Evolutionary conservation across 1,140 invertebrate species (phyloP).

Genomic region (Sinella curviseta): DNA sequence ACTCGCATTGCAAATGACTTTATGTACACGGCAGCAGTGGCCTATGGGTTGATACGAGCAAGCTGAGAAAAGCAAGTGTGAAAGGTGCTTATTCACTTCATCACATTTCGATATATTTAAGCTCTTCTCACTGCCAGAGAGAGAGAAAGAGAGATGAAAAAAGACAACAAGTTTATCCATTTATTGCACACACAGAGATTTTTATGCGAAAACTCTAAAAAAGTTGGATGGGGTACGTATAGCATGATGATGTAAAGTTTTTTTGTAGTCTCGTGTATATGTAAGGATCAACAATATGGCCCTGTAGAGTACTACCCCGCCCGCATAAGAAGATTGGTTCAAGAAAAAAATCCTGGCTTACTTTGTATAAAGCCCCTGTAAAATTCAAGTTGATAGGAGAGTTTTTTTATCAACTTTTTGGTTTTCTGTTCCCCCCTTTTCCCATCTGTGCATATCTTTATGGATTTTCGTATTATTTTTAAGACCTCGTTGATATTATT

Average conservation of each 20-base stretch:
- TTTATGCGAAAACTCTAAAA: slow-evolving; percentile 1
- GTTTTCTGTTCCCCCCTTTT: background rate
- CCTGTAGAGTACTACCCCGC: background rate
- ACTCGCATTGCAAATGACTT: no score
- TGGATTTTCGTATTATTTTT: slow-evolving; percentile 29
- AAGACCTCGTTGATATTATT: slow-evolving; percentile 17
- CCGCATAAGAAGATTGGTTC: background rate
- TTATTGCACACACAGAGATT: slow-evolving; percentile 18
- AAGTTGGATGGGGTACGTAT: background rate
- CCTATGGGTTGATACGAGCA: no score
- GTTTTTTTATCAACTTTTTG: background rate
- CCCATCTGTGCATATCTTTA: slow-evolving; percentile 32
- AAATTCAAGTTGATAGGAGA: background rate
- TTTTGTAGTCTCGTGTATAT: background rate
- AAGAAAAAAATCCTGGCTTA: background rate
- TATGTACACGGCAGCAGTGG: no score
- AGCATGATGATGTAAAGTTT: background rate
- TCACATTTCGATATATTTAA: slow-evolving; percentile 24
- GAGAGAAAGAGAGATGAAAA: background rate
- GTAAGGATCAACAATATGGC: background rate
- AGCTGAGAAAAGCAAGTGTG: no score
- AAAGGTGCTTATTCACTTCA: background rate
- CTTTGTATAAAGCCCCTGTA: background rate
- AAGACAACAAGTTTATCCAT: slow-evolving; percentile 23
- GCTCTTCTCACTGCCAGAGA: background rate